Base-by-base conservation (phyloP, 1,140 invertebrate species). In the Ceratina australensis region DNA sequence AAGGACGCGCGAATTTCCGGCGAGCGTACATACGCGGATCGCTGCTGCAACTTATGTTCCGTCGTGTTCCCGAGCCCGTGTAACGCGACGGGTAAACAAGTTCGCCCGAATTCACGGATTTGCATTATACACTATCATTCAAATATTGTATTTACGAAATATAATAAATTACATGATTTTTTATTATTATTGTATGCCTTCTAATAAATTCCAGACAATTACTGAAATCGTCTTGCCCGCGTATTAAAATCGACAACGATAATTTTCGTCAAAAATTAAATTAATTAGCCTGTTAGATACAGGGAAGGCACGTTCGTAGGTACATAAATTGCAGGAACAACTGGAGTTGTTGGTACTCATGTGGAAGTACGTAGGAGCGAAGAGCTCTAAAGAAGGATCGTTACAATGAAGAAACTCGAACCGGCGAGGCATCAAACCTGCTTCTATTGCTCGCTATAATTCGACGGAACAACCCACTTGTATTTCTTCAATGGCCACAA, bases 1-100 rank as follows among this genome's bases (percentile, higher is more conserved):
- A 80, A 83, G 57, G 64, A 72, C 47, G 50, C 33, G 18, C 50
- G 54, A 67, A 42, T 63, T 66, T 59, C 47, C 49, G 50, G 18
- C n/a, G n/a, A 12, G 0, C 2, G 50, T 12, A 52, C 50, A 52
- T 18, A 52, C 18, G 15, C 18, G 15, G 16, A 16, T 10, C 50
- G 18, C 50, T 3, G 18, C 15, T 52, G 18, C 50, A n/a, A 52
- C 18, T 52, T 52, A n/a, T 4, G 18, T 52, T 12, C 3, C 5
- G 50, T 16, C 50, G 18, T 18, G 15, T 52, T 52, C 16, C 16
- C 33, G 33, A 18, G 26, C 10, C 33, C 5, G n/a, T 7, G 18
- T 33, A 8, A 16, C 3, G 5, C 28, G 18, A 61, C 26, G 10
- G 15, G 12, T 18, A 16, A 42, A 47, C 33, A n/a, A 20, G 42